Conservation (phyloP, 2,888 invertebrate species). For the Ceraclea dissimilis region DNA sequence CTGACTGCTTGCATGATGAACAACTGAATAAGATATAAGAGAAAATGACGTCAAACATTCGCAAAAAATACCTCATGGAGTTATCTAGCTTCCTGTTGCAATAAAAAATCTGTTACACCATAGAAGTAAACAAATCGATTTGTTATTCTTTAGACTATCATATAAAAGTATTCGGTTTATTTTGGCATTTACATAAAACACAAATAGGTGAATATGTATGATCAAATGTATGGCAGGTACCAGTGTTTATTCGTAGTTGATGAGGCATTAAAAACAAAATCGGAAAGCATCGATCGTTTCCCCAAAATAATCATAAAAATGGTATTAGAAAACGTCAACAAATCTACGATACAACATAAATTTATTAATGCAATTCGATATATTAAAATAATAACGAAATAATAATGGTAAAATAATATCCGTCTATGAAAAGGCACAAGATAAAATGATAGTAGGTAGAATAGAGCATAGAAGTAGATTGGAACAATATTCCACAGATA, state of each 20-base stretch:
- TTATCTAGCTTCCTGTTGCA: too few relatives aligned
- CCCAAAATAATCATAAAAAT: neutral
- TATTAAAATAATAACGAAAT: neutral
- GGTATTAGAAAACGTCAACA: neutral
- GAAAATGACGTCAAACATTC: too few relatives aligned
- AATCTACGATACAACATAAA: neutral
- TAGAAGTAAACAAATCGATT: too few relatives aligned
- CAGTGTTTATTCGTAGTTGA: neutral
- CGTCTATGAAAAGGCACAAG: too few relatives aligned
- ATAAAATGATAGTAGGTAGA: neutral
- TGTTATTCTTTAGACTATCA: too few relatives aligned
- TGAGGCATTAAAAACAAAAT: neutral
- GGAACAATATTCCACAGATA: neutral
- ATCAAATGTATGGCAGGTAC: neutral
- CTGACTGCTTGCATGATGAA: too few relatives aligned
- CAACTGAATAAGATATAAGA: too few relatives aligned
- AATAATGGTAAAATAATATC: neutral
- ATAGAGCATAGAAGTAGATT: too few relatives aligned
- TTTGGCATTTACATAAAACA: neutral
- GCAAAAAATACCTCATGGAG: too few relatives aligned
- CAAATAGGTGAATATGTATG: neutral
- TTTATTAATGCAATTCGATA: neutral
- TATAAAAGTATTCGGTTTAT: neutral
- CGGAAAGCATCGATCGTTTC: neutral
- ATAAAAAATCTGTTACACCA: too few relatives aligned